Evolutionary conservation across 2,888 invertebrate genomes (phyloP).

Genomic region (Orchesellides sinensis): DNA sequence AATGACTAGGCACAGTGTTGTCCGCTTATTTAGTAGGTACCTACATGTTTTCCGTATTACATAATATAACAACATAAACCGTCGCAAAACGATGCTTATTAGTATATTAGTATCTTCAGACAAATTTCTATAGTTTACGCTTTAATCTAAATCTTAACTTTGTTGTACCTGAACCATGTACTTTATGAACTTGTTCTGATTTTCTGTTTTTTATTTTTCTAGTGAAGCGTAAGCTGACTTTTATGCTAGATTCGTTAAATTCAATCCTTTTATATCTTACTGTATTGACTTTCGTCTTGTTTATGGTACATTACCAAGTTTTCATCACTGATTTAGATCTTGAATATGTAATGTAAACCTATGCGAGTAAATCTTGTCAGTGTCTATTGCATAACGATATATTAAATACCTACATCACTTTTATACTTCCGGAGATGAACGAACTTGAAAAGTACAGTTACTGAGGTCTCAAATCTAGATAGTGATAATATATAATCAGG

Average conservation of each 20-base stretch:
- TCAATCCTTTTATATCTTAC: background rate
- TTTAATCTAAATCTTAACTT: background rate
- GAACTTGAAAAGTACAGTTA: slow-evolving; percentile 9
- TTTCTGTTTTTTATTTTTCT: background rate
- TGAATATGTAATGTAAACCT: no score
- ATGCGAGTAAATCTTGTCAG: no score
- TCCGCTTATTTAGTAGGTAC: no score
- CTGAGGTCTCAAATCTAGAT: background rate
- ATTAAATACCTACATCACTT: no score
- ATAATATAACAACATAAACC: background rate
- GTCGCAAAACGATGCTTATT: background rate
- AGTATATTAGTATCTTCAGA: background rate
- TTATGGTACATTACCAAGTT: background rate
- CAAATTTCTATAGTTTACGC: background rate
- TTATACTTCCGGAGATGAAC: slow-evolving; percentile 16
- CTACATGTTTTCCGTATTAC: background rate
- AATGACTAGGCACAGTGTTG: background rate
- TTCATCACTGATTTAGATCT: background rate
- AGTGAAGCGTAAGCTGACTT: no score
- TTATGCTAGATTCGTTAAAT: no score
- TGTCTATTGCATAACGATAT: no score
- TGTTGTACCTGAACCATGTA: background rate
- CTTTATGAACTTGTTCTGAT: background rate
- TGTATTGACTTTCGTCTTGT: background rate
- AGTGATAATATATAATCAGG: no score